phyloP scores from a whole-genome alignment of 1,140 invertebrate genomes.

The Potamilus streckersoni region DNA sequence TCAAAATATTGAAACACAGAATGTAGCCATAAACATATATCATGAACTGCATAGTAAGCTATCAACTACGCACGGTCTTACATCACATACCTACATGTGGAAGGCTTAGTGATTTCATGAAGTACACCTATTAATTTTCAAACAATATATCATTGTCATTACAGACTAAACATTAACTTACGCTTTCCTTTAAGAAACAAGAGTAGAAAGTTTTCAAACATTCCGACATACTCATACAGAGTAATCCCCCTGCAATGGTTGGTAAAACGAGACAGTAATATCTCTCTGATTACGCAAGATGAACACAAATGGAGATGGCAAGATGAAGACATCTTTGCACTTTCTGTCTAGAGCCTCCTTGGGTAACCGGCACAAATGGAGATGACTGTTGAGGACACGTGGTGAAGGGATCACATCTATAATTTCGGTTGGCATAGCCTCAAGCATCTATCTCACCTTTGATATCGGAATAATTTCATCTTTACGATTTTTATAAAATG shows the following conservation, averaged over 20 bases:
- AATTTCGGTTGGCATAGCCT: conserved; percentile 12
- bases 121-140: not conserved
- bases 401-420: conserved; percentile 24
- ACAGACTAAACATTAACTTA: conserved; percentile 4
- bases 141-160: not conserved
- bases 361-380: conserved; percentile 14
- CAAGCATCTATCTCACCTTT: conserved; percentile 26
- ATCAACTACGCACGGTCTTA: too few species aligned
- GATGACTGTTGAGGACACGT: conserved; percentile 39
- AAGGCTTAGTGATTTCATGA: too few species aligned
- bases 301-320: conserved; percentile 29
- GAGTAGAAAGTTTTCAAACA: conserved; percentile 2
- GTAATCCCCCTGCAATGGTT: conserved; percentile 15
- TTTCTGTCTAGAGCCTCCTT: conserved; percentile 23
- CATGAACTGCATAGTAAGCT: too few species aligned
- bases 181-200: conserved; percentile 13
- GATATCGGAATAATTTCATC: conserved; percentile 10
- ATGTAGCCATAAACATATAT: too few species aligned
- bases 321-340: conserved; percentile 28
- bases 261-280: conserved; percentile 37
- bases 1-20: too few species aligned
- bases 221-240: conserved; percentile 8
- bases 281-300: conserved; percentile 41
- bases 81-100: too few species aligned
- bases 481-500: conserved; percentile 25